Evolutionary conservation across 1,140 invertebrate species (phyloP).

Genomic region (Zaprionus davidi): DNA sequence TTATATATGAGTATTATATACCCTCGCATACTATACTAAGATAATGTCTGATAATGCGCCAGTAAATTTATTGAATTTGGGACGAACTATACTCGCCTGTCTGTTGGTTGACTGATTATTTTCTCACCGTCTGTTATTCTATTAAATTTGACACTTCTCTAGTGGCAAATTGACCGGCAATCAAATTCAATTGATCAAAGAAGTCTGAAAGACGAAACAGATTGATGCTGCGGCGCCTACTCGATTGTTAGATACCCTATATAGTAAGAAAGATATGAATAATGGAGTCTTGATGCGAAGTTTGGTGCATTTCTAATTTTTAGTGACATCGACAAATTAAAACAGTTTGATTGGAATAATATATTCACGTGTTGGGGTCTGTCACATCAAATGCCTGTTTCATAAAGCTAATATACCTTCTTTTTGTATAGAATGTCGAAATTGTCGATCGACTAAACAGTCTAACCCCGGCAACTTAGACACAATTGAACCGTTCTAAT

Average conservation of each 20-base stretch:
- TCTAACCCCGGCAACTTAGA: not conserved
- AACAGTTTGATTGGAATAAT: too few relatives aligned
- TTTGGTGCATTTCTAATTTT: too few relatives aligned
- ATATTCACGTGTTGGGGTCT: too few relatives aligned
- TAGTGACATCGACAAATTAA: too few relatives aligned
- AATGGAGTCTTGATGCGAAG: too few relatives aligned
- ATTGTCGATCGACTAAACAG: conserved; percentile 20
- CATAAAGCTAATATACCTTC: too few relatives aligned
- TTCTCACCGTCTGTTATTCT: conserved; percentile 45
- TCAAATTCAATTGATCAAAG: conserved; percentile 69
- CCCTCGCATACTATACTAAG: not conserved
- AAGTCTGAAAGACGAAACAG: conserved; percentile 1
- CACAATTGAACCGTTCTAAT: conserved; percentile 24
- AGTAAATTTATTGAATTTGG: conserved; percentile 34
- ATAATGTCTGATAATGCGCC: conserved; percentile 26
- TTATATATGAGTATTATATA: too few relatives aligned
- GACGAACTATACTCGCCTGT: conserved; percentile 27
- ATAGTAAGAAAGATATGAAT: not conserved
- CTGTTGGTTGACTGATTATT: conserved; percentile 47
- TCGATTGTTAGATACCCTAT: not conserved
- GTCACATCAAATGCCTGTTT: too few relatives aligned
- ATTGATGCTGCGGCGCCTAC: not conserved
- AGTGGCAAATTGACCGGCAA: conserved; percentile 61
- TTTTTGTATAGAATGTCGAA: too few relatives aligned
- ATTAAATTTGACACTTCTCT: conserved; percentile 67